Base-by-base conservation (phyloP, 2,888 invertebrate genomes). In the Drosophila paracracens region DNA sequence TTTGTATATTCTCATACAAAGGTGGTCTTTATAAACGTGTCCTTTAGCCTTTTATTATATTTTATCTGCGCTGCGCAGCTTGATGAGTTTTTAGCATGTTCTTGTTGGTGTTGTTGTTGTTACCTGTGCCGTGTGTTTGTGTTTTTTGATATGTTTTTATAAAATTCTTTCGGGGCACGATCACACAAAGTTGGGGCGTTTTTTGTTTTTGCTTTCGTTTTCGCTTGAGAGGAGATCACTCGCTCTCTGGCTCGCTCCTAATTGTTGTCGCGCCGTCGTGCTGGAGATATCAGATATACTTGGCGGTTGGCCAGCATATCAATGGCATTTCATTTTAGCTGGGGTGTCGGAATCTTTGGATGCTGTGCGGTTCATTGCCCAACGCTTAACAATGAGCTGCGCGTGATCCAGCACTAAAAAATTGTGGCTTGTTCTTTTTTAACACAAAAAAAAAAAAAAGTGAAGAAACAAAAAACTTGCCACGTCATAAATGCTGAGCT, bases 1-100 rank as follows among this genome's bases (percentile, higher is more conserved):
- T 48, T 69, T 27, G 63, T 38, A 31, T 29, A 43, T 60, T 65
- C 57, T 54, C 43, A 70, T 76, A 66, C 71, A 69, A 77, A 89
- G 86, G 87, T 87, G 91, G 91, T 88, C 91, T 79, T 69, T 69
- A 80, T 74, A 91, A 91, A 89, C 90, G 89, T 90, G 85, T 85
- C 85, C 85, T 90, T 85, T 85, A 83, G 91, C 74, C 88, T 79
- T 90, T 84, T 88, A 83, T 87, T 89, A 90, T 90, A 83, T 77
- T 83, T 90, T 83, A 67, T 80, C 68, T 70, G 66, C 46, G 80
- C 40, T 46, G 33, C 31, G 61, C 66, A 21, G 60, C 63, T 36
- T 67, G 78, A 82, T 67, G 66, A 70, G 81, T 79, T 79, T 76
- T 75, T 72, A 29, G 46, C 52, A 2, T 57, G 62, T 50, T 66